A percentile compares a stretch with the other conserved stretches of the same genome.
Evolutionary conservation across 2,113 vertebrate genomes (phyloP).

Genomic region (Cranoglanis bouderius): DNA sequence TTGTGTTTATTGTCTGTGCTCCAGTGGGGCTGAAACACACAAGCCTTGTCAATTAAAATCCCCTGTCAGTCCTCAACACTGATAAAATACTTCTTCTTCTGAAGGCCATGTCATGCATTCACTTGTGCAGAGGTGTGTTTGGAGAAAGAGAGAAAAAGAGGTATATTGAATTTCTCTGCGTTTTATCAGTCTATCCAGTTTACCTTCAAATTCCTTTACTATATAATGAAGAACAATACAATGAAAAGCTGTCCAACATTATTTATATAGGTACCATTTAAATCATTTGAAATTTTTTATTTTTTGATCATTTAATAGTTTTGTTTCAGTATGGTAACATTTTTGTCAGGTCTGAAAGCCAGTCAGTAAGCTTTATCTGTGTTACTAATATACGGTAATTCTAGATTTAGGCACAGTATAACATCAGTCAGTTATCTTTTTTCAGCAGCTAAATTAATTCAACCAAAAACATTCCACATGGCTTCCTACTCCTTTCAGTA

Average conservation of each 20-base stretch:
- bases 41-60: slow-evolving; percentile 62
- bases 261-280: background rate
- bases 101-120: slow-evolving; percentile 52
- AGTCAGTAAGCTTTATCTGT: background rate
- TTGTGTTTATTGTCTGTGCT: slow-evolving; percentile 63
- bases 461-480: background rate
- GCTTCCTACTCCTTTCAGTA: background rate
- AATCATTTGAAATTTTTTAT: background rate
- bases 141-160: background rate
- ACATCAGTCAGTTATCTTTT: background rate
- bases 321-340: background rate
- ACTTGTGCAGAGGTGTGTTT: slow-evolving; percentile 30
- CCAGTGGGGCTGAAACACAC: slow-evolving; percentile 52
- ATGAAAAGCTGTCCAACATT: background rate
- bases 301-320: background rate
- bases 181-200: background rate
- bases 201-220: background rate
- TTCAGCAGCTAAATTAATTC: background rate
- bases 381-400: background rate
- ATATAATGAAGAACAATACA: background rate
- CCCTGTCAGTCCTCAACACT: slow-evolving; percentile 48
- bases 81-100: slow-evolving; percentile 55
- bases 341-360: background rate
- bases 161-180: slow-evolving; percentile 9
- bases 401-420: background rate